A percentile compares a stretch with the other conserved stretches of the same genome.
phyloP scores from a whole-genome alignment of 2,888 invertebrate species.

The Frankliniella fusca region DNA sequence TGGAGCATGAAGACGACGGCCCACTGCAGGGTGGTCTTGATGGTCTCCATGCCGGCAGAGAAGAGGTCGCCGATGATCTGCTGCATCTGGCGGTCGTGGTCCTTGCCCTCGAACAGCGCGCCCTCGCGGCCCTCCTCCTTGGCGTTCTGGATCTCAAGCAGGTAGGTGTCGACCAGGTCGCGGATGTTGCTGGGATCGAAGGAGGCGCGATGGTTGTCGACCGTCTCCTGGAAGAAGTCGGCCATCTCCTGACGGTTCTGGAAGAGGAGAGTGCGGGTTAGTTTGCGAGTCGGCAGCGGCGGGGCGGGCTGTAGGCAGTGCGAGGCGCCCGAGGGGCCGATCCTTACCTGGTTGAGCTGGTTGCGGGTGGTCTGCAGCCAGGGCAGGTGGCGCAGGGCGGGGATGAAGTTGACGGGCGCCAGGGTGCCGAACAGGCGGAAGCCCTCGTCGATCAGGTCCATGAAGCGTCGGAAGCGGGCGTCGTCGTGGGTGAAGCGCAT shows the following conservation, averaged over 20 bases:
- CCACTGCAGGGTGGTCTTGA: constrained; percentile 85
- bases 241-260: constrained; percentile 81
- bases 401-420: constrained; percentile 77
- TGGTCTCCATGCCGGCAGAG: constrained; percentile 90
- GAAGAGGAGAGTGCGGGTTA: constrained; percentile 34
- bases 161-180: constrained; percentile 81
- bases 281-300: no score
- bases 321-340: neutral
- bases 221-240: constrained; percentile 74
- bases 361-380: constrained; percentile 51
- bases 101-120: constrained; percentile 75
- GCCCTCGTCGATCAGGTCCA: constrained; percentile 84
- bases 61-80: constrained; percentile 88
- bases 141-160: constrained; percentile 78
- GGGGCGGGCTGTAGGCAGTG: neutral
- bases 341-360: constrained; percentile 54
- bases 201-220: constrained; percentile 73
- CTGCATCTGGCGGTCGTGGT: constrained; percentile 84
- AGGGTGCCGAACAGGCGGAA: constrained; percentile 81
- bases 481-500: constrained; percentile 77
- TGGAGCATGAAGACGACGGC: constrained; percentile 82
- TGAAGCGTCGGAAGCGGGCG: constrained; percentile 70
- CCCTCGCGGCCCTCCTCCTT: constrained; percentile 69
- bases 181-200: constrained; percentile 71
- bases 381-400: constrained; percentile 64